A percentile compares a stretch with the other conserved stretches of the same genome.
These are phyloP conservation scores for Labeo catla DNA, from an alignment of 2,113 vertebrate genomes.

Conservation along the genomic window DNA sequence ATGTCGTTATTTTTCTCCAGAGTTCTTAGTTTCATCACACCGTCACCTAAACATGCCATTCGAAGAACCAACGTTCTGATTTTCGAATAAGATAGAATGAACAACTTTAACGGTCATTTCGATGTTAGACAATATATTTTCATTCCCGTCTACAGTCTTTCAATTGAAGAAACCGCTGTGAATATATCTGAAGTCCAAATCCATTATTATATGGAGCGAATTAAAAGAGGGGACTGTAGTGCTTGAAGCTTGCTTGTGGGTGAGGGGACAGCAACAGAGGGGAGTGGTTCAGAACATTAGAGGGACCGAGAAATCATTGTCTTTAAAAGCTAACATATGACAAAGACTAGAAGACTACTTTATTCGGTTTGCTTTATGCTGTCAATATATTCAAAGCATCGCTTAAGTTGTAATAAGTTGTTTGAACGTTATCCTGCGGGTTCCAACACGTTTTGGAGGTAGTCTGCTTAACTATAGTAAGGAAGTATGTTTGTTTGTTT, in stretches of 20 bases:
- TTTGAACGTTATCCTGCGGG: background rate
- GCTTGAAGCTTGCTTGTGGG: constrained; percentile 23
- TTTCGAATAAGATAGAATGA: background rate
- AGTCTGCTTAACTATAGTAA: background rate
- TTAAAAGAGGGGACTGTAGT: constrained; percentile 1
- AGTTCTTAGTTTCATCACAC: background rate
- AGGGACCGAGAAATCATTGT: constrained; percentile 25
- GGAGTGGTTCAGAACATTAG: constrained; percentile 42
- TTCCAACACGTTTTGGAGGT: constrained; percentile 14
- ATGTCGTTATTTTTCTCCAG: background rate
- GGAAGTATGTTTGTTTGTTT: background rate
- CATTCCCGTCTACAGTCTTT: background rate
- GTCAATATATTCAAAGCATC: background rate
- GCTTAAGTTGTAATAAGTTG: background rate
- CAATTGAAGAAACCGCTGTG: background rate
- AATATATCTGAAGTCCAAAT: background rate
- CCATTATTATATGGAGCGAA: background rate
- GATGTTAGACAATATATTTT: background rate
- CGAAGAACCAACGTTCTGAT: background rate
- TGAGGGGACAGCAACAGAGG: constrained; percentile 41
- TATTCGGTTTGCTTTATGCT: constrained; percentile 13
- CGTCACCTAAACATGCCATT: background rate
- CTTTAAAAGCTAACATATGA: constrained; percentile 30
- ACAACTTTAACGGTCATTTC: background rate
- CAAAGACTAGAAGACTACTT: constrained; percentile 12